A percentile compares a stretch with the other conserved stretches of the same genome.
Evolutionary conservation across 2,888 invertebrate genomes (phyloP).

Genomic region (Hirtodrosophila cameraria): DNA sequence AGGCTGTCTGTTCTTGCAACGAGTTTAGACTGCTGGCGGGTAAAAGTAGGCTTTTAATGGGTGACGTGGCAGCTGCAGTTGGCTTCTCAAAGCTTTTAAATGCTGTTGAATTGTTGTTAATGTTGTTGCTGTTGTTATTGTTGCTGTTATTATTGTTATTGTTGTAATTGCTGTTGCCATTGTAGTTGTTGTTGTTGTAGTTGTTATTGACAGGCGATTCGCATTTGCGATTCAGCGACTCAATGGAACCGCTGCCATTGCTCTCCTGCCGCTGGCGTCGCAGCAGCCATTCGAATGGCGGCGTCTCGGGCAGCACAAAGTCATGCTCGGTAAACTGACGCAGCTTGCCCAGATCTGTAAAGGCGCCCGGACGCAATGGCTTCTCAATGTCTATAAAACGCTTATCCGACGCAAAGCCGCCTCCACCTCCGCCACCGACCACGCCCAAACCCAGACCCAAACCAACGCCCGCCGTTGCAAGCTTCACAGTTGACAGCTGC

Average conservation of each 20-base stretch:
- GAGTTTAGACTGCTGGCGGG: constrained; percentile 62
- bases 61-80: constrained; percentile 62
- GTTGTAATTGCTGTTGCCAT: constrained; percentile 47
- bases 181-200: constrained; percentile 56
- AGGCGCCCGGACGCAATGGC: constrained; percentile 91
- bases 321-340: constrained; percentile 86
- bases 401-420: constrained; percentile 85
- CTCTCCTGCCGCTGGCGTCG: constrained; percentile 77
- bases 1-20: constrained; percentile 54
- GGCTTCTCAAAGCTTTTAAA: constrained; percentile 79
- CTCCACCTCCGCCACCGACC: constrained; percentile 77
- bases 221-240: constrained; percentile 76
- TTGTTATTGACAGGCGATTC: constrained; percentile 59
- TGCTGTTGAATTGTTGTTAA: constrained; percentile 71
- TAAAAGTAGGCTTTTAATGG: constrained; percentile 80
- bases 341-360: constrained; percentile 88
- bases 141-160: constrained; percentile 58
- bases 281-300: constrained; percentile 87
- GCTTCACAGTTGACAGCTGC: constrained; percentile 85
- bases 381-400: constrained; percentile 89
- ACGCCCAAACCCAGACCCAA: constrained; percentile 77
- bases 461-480: neutral
- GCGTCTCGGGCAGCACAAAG: constrained; percentile 86
- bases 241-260: constrained; percentile 71
- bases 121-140: constrained; percentile 65